phyloP scores from a whole-genome alignment of 2,888 invertebrate genomes.

The Agrochola lota region DNA sequence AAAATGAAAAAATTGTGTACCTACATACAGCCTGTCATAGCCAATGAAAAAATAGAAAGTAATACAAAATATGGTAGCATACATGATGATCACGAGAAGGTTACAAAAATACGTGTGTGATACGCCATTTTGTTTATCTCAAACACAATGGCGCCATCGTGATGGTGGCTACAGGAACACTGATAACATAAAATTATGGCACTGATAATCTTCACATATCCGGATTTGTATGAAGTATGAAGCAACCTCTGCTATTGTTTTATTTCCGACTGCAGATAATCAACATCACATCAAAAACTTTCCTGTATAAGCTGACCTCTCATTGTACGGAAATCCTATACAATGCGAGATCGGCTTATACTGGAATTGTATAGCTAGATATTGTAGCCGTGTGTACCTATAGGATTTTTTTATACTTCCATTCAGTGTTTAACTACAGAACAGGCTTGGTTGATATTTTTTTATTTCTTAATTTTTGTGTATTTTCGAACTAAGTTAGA shows the following conservation, averaged over 20 bases:
- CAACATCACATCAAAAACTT: neutral
- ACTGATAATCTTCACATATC: slow-evolving; percentile 19
- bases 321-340: too few species aligned
- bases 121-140: slow-evolving; percentile 56
- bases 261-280: slow-evolving; percentile 31
- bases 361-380: too few species aligned
- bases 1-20: neutral
- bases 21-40: neutral
- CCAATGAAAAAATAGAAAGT: slow-evolving; percentile 6
- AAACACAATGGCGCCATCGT: slow-evolving; percentile 52
- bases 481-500: too few species aligned
- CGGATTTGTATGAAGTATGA: slow-evolving; percentile 29
- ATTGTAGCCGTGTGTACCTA: too few species aligned
- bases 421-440: neutral
- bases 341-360: too few species aligned
- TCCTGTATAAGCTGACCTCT: too few species aligned
- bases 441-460: neutral
- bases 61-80: slow-evolving; percentile 4
- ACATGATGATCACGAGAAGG: neutral
- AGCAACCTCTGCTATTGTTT: slow-evolving; percentile 34
- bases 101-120: slow-evolving; percentile 16
- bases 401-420: neutral
- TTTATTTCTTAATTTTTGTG: neutral
- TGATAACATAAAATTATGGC: slow-evolving; percentile 31
- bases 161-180: slow-evolving; percentile 34